A percentile compares a stretch with the other conserved stretches of the same genome.
These are phyloP conservation scores for Phyto melanocephala DNA, from an alignment of 2,888 invertebrate genomes.

Conservation along the genomic window DNA sequence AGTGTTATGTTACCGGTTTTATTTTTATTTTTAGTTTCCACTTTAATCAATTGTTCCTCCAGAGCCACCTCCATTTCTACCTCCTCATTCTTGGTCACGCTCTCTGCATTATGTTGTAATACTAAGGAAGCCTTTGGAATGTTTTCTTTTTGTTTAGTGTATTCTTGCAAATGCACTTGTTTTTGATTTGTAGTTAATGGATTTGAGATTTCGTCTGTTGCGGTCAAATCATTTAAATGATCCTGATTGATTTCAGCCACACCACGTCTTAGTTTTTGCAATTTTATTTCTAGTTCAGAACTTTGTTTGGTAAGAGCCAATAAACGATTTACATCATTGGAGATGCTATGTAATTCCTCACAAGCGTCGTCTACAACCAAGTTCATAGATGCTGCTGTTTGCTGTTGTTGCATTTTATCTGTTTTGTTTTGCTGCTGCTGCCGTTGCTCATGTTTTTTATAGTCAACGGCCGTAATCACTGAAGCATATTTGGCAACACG, in stretches of 20 bases:
- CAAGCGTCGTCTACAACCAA: conserved; percentile 71
- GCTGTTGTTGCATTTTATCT: conserved; percentile 31
- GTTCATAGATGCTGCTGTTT: conserved; percentile 51
- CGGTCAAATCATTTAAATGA: conserved; percentile 68
- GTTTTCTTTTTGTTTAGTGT: conserved; percentile 18
- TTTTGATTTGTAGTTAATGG: conserved; percentile 5
- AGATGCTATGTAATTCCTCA: conserved; percentile 75
- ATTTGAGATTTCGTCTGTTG: conserved; percentile 15
- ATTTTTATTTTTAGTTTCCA: conserved; percentile 59
- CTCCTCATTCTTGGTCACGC: neutral
- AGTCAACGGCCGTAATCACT: conserved; percentile 63
- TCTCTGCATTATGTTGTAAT: conserved; percentile 30
- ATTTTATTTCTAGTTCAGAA: conserved; percentile 73
- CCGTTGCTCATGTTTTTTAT: conserved; percentile 43
- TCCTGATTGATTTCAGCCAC: conserved; percentile 77
- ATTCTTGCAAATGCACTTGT: conserved; percentile 40
- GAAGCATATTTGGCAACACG: conserved; percentile 56
- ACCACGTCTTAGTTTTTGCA: conserved; percentile 74
- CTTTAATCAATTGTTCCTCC: conserved; percentile 36
- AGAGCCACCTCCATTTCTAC: conserved; percentile 8
- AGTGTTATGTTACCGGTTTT: conserved; percentile 58
- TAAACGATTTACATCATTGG: conserved; percentile 76
- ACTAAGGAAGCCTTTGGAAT: conserved; percentile 59
- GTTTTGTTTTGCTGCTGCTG: conserved; percentile 54
- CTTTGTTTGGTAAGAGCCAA: conserved; percentile 73